phyloP scores from a whole-genome alignment of 2,113 vertebrate species.

The Caloenas nicobarica region DNA sequence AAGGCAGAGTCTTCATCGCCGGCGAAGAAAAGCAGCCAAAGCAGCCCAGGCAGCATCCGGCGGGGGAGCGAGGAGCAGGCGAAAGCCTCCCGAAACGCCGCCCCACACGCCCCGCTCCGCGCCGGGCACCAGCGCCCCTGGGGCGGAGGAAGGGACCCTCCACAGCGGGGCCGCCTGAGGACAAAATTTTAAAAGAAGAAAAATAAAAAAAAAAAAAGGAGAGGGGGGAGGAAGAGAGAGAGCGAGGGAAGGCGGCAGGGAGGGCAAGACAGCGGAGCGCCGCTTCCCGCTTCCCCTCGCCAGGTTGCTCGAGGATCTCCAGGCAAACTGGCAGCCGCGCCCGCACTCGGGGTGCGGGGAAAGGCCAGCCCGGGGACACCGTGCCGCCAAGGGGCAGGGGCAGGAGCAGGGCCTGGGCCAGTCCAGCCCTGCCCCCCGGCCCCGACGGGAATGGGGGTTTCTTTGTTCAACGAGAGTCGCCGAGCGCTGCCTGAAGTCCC shows the following conservation, averaged over 20 bases:
- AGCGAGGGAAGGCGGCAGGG: background rate
- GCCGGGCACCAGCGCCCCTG: background rate
- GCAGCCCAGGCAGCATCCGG: constrained; percentile 60
- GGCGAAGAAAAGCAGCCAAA: constrained; percentile 45
- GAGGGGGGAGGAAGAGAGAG: background rate
- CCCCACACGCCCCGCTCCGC: constrained; percentile 37
- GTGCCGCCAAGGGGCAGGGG: background rate
- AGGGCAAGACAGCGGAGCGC: background rate
- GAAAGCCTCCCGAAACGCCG: constrained; percentile 4
- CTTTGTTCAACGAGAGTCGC: background rate
- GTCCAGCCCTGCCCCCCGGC: background rate
- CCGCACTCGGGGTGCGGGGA: background rate
- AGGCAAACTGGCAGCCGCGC: background rate
- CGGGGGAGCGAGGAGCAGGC: background rate
- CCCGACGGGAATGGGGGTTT: background rate
- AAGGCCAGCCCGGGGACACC: background rate
- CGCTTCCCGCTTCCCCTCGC: background rate
- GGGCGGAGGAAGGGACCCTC: background rate
- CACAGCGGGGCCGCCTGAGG: background rate
- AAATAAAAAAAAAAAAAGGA: too few relatives aligned
- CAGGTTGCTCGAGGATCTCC: background rate
- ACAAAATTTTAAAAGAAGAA: background rate
- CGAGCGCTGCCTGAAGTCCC: background rate
- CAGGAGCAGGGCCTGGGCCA: background rate
- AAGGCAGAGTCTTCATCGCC: constrained; percentile 59